Evolutionary conservation across 2,113 vertebrate species (phyloP).

Genomic region (Odontophorus gujanensis): DNA sequence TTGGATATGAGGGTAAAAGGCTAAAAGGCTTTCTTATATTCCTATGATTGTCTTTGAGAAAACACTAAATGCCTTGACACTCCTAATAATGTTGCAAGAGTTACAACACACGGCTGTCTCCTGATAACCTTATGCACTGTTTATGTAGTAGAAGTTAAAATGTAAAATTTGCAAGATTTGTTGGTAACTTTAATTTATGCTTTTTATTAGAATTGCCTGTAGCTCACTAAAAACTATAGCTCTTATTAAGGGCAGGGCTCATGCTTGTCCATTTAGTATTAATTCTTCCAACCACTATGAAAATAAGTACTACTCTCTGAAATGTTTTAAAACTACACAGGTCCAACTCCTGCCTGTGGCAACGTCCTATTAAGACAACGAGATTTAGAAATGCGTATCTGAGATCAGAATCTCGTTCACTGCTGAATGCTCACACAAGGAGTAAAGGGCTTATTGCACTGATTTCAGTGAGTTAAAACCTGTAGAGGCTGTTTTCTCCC

Average conservation of each 20-base stretch:
- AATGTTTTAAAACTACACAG: neutral
- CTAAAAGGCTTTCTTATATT: neutral
- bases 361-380: neutral
- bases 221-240: neutral
- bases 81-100: neutral
- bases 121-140: neutral
- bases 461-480: neutral
- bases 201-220: neutral
- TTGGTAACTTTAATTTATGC: neutral
- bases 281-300: neutral
- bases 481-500: neutral
- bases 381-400: neutral
- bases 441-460: neutral
- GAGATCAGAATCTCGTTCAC: neutral
- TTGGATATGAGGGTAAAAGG: neutral
- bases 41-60: neutral
- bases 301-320: neutral
- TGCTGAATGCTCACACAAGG: neutral
- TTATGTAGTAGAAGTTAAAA: neutral
- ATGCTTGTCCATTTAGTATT: neutral
- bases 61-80: neutral
- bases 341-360: conserved; percentile 8
- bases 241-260: neutral
- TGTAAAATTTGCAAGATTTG: neutral
- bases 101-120: neutral